phyloP scores from a whole-genome alignment of 2,797 vertebrate species.

The Chiroxiphia lanceolata region DNA sequence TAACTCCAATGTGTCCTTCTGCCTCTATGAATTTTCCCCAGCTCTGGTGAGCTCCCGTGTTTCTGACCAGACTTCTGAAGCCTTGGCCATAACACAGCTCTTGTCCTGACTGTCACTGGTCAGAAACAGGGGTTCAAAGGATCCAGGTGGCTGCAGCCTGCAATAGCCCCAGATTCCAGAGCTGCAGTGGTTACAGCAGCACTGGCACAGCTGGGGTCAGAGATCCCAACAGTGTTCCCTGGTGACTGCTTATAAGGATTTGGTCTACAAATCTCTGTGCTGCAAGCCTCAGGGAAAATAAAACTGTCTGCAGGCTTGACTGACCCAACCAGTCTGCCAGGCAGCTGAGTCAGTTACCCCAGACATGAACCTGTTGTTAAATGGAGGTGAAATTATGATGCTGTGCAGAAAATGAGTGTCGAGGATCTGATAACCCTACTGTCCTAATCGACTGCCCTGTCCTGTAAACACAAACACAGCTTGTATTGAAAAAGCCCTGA shows the following conservation, averaged over 20 bases:
- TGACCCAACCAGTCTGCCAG: background rate
- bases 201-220: background rate
- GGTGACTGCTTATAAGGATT: background rate
- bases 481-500: background rate
- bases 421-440: background rate
- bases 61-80: background rate
- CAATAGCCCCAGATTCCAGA: background rate
- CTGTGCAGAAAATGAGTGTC: background rate
- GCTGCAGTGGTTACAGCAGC: background rate
- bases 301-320: background rate
- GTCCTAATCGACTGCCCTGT: background rate
- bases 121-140: background rate
- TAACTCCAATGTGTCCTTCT: background rate
- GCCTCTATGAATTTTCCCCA: background rate
- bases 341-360: conserved; percentile 20
- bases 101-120: background rate
- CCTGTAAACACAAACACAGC: background rate
- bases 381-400: background rate
- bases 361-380: background rate
- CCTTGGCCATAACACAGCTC: background rate
- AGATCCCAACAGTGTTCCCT: background rate
- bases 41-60: background rate
- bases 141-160: background rate
- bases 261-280: background rate
- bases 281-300: background rate